These are phyloP conservation scores for Aphelenchoides avenae DNA, from an alignment of 1,140 invertebrate species.

Conservation along the genomic window DNA sequence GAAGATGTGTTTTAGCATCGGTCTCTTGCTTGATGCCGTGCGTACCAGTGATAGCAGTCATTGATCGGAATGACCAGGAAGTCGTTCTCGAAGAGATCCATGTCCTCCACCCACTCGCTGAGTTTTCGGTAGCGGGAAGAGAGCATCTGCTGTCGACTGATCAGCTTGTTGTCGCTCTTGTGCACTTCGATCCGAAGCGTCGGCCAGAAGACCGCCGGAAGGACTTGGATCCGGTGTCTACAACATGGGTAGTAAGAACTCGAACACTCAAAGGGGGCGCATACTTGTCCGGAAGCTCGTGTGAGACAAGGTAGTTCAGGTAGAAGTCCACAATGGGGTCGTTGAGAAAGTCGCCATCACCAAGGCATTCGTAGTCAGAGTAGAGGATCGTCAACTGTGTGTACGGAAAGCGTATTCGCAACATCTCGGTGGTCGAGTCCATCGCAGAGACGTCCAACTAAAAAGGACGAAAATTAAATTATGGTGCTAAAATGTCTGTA, in stretches of 20 bases:
- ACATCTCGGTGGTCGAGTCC: too few species aligned
- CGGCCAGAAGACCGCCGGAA: too few species aligned
- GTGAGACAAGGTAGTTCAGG: slow-evolving; percentile 19
- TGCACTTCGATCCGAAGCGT: too few species aligned
- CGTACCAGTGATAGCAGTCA: slow-evolving; percentile 16
- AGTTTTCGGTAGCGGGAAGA: slow-evolving; percentile 4
- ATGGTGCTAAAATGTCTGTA: too few species aligned
- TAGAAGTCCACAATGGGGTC: slow-evolving; percentile 23
- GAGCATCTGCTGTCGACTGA: too few species aligned
- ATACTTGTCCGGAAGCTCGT: slow-evolving; percentile 11
- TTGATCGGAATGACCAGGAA: slow-evolving; percentile 24
- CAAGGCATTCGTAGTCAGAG: slow-evolving; percentile 6
- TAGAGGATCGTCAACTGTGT: slow-evolving; percentile 20
- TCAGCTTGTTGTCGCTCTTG: too few species aligned
- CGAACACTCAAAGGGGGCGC: too few species aligned
- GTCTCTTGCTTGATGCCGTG: too few species aligned
- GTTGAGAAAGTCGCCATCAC: slow-evolving; percentile 21
- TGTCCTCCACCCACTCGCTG: slow-evolving; percentile 7
- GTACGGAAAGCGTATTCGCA: slow-evolving; percentile 12
- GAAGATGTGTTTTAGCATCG: background rate
- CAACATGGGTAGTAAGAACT: too few species aligned
- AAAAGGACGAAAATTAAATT: too few species aligned
- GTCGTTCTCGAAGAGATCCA: slow-evolving; percentile 22
- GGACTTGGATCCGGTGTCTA: too few species aligned
- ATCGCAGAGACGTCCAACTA: too few species aligned